These are phyloP conservation scores for Corythornis leucogaster DNA, from an alignment of 2,797 vertebrate species.

Conservation along the genomic window DNA sequence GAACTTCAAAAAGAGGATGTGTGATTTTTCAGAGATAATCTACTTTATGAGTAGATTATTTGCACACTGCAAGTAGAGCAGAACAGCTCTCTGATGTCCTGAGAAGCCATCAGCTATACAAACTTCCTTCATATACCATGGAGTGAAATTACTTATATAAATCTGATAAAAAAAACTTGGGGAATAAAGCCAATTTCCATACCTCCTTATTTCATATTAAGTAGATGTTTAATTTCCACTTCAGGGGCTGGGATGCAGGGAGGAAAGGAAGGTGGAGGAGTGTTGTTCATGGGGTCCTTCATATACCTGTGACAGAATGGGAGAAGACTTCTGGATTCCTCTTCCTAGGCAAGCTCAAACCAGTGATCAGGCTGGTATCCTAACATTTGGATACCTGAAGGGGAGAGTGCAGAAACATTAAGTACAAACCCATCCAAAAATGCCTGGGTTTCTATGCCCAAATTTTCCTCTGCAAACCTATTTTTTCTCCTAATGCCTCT, in stretches of 20 bases:
- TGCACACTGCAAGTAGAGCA: background rate
- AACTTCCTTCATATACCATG: background rate
- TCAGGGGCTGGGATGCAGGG: background rate
- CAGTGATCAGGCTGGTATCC: background rate
- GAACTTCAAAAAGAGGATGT: background rate
- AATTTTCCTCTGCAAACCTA: background rate
- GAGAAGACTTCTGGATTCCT: background rate
- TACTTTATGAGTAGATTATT: background rate
- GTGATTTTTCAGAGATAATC: background rate
- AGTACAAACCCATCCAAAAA: background rate
- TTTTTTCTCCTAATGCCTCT: background rate
- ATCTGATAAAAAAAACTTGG: background rate
- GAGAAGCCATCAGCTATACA: background rate
- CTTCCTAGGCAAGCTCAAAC: rapidly evolving
- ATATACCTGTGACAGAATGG: background rate
- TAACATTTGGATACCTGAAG: background rate
- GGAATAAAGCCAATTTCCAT: background rate
- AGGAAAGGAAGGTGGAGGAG: background rate
- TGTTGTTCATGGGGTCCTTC: background rate
- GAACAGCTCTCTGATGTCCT: background rate
- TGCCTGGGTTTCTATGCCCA: rapidly evolving
- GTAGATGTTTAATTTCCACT: background rate
- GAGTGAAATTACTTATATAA: background rate
- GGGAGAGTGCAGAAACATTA: background rate
- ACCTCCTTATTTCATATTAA: background rate